Conservation (phyloP, 2,797 vertebrate genomes). For the Kryptolebias ocellatus region DNA sequence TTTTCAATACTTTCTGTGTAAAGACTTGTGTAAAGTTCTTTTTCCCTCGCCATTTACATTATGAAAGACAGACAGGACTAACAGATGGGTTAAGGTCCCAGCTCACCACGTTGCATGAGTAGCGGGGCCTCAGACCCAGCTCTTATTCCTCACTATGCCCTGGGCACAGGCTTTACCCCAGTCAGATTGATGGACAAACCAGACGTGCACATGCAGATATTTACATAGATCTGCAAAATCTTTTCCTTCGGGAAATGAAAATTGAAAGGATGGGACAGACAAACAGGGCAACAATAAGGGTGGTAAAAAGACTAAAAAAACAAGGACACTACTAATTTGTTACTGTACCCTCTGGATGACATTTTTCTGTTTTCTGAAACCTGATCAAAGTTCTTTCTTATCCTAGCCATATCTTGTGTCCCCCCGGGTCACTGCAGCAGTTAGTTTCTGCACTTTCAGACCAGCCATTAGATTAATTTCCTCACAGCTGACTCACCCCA, state of each 20-base stretch:
- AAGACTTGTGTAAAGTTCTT: too few species aligned
- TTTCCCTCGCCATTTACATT: conserved; percentile 22
- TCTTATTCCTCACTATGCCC: conserved; percentile 39
- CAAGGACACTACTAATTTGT: conserved; percentile 17
- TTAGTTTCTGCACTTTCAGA: conserved; percentile 48
- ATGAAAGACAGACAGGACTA: conserved; percentile 54
- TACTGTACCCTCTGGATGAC: background rate
- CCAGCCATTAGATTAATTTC: conserved; percentile 74
- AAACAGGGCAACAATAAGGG: conserved; percentile 30
- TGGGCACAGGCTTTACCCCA: conserved; percentile 54
- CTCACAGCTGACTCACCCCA: conserved; percentile 67
- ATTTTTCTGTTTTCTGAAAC: conserved; percentile 10
- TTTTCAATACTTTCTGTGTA: too few species aligned
- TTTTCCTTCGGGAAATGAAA: conserved; percentile 39
- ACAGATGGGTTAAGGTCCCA: conserved; percentile 75
- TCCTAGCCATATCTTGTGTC: background rate
- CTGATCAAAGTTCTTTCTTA: conserved; percentile 13
- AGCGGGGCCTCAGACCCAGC: conserved; percentile 39
- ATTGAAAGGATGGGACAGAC: conserved; percentile 37
- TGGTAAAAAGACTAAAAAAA: conserved; percentile 22
- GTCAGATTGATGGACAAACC: conserved; percentile 74
- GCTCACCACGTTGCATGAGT: conserved; percentile 73
- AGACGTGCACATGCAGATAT: conserved; percentile 72
- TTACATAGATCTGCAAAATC: conserved; percentile 70
- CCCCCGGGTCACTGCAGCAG: conserved; percentile 29